Conservation (phyloP, 2,797 vertebrate species). For the Anomalospiza imberbis region DNA sequence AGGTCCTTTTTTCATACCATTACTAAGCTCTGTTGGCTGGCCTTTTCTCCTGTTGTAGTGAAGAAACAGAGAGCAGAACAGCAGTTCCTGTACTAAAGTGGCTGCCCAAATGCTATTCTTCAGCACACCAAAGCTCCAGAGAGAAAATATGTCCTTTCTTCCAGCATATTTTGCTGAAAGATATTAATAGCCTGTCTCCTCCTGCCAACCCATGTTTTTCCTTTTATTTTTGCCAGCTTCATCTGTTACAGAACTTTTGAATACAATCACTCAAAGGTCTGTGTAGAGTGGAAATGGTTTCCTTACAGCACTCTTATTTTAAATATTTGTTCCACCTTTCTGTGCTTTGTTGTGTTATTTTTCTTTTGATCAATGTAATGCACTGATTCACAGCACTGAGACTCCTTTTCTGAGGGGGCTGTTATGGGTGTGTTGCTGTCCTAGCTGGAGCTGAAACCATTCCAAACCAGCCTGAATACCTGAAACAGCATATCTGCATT, state of each 20-base stretch:
- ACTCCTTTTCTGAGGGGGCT: background rate
- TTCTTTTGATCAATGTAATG: background rate
- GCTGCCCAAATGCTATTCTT: background rate
- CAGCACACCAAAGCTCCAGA: background rate
- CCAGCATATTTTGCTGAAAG: background rate
- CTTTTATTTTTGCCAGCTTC: background rate
- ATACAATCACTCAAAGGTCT: background rate
- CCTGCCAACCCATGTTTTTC: background rate
- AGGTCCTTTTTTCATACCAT: background rate
- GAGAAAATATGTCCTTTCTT: background rate
- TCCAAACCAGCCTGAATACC: background rate
- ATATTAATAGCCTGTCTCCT: constrained; percentile 6
- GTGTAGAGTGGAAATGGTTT: background rate
- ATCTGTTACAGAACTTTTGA: background rate
- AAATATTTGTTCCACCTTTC: background rate
- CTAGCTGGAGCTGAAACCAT: background rate
- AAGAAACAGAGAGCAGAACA: background rate
- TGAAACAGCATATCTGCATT: background rate
- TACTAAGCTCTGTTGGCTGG: background rate
- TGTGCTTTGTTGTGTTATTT: background rate
- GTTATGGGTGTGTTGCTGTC: background rate
- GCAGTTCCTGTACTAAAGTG: background rate
- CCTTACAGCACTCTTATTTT: background rate
- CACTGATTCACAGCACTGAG: background rate
- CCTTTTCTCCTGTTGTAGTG: background rate